Base-by-base conservation (phyloP, 92 coral and sea anemone genomes). In the Scolanthus callimorphus region DNA sequence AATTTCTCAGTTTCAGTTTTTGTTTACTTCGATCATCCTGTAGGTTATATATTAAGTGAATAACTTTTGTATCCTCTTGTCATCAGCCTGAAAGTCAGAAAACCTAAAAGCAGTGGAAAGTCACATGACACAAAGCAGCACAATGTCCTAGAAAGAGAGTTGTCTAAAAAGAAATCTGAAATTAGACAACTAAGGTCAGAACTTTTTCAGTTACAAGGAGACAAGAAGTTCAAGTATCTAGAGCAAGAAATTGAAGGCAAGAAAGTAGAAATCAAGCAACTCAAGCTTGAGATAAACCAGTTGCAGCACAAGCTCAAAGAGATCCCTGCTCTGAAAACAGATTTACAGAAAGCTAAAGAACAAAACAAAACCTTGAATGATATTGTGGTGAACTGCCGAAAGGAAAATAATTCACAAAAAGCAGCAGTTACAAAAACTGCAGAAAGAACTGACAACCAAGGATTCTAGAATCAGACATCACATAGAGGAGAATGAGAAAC, bases 291-390 rank as follows among this genome's bases (percentile, higher is more conserved):
- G 28, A 46, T 55, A n/a, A 63, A 63, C 28, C 74, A 82, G 53
- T 51, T 82, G 17, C 74, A 76, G 31, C 83, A 76, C 10, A 55
- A 75, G 47, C 28, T 76, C 25, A 51, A 70, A 4, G 88, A 76
- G 62, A 48, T 82, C 27, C 83, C 88, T 15, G 66, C 11, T 9
- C 22, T 82, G 13, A 82, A 63, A 48, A 63, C 37, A 13, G 88
- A 82, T 20, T 39, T 82, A 11, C 83, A 68, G 2, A 76, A 82
- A 39, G 63, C 70, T 41, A 70, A 48, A n/a, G 71, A 82, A 31
- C 83, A 82, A 37, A 78, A 55, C 4, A 69, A 66, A 23, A 66
- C 60, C 20, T 39, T 82, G 1, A 68, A 66, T 27, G 75, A 70
- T 8, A 27, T 82, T 29, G 44, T 77, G 15, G 56, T 74, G 25